phyloP scores from a whole-genome alignment of 1,140 invertebrate genomes.

The Drosophila orosa region DNA sequence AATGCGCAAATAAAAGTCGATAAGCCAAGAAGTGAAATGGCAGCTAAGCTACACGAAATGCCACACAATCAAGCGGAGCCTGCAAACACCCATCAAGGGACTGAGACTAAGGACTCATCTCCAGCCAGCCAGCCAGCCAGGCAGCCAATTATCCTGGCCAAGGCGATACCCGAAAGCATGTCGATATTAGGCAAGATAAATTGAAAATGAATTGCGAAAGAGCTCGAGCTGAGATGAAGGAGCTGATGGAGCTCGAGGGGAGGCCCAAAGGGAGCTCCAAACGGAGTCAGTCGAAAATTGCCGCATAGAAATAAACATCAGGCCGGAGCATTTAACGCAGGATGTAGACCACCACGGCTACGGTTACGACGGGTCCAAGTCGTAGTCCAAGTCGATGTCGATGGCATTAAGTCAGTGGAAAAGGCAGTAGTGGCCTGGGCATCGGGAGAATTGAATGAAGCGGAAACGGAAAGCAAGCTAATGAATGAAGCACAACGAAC shows the following conservation, averaged over 20 bases:
- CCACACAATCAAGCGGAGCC: constrained; percentile 19
- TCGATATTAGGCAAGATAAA: constrained; percentile 83
- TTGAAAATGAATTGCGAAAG: constrained; percentile 78
- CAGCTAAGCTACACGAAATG: constrained; percentile 43
- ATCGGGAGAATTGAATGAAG: constrained; percentile 77
- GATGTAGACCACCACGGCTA: constrained; percentile 43
- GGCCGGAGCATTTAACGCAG: constrained; percentile 49
- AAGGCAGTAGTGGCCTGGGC: constrained; percentile 38
- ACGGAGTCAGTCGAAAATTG: constrained; percentile 45
- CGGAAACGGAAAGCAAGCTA: constrained; percentile 81
- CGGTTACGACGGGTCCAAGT: constrained; percentile 31
- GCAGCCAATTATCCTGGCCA: constrained; percentile 25
- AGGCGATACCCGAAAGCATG: constrained; percentile 63
- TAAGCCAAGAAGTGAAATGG: constrained; percentile 53
- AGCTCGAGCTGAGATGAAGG: constrained; percentile 15
- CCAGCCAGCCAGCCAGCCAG: constrained; percentile 53
- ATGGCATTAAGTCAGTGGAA: constrained; percentile 74
- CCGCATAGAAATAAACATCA: constrained; percentile 61
- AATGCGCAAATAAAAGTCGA: constrained; percentile 59
- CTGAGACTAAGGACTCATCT: constrained; percentile 5
- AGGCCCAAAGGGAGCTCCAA: background rate
- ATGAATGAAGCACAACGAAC: constrained; percentile 81
- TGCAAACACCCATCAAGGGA: constrained; percentile 19
- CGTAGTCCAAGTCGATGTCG: constrained; percentile 45
- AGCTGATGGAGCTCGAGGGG: background rate